These are phyloP conservation scores for Protaetia brevitarsis DNA, from an alignment of 1,140 invertebrate genomes.

Conservation along the genomic window DNA sequence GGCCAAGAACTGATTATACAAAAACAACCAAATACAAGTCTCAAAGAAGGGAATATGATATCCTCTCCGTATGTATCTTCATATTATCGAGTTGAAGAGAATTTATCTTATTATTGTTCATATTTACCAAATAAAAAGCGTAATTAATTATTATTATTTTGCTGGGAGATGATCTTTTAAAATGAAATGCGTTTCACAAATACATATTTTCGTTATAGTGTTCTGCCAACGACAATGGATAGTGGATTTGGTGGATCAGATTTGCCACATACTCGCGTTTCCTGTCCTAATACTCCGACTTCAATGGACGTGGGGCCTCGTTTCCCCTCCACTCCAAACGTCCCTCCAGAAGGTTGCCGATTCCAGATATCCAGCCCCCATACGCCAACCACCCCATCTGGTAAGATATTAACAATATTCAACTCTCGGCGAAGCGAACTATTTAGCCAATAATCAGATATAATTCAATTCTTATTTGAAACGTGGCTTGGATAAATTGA, in stretches of 20 bases:
- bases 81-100: not conserved
- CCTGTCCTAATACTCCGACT: constrained; percentile 51
- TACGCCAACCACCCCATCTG: constrained; percentile 45
- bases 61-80: constrained; percentile 46
- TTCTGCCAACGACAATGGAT: constrained; percentile 45
- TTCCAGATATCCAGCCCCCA: constrained; percentile 53
- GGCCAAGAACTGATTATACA: constrained; percentile 95
- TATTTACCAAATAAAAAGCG: not conserved
- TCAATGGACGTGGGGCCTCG: constrained; percentile 47
- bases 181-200: no score
- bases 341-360: constrained; percentile 45
- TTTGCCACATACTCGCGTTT: constrained; percentile 45
- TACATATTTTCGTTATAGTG: constrained; percentile 31
- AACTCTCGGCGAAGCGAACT: no score
- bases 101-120: not conserved
- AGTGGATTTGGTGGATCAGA: constrained; percentile 44
- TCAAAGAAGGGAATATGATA: constrained; percentile 56
- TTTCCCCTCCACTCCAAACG: constrained; percentile 46
- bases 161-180: no score
- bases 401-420: constrained; percentile 27
- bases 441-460: no score
- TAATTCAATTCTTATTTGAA: no score
- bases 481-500: no score
- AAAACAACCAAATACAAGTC: constrained; percentile 89
- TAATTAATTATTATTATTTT: not conserved